These are phyloP conservation scores for Rallus crepitans DNA, from an alignment of 2,797 vertebrate genomes.

Conservation along the genomic window DNA sequence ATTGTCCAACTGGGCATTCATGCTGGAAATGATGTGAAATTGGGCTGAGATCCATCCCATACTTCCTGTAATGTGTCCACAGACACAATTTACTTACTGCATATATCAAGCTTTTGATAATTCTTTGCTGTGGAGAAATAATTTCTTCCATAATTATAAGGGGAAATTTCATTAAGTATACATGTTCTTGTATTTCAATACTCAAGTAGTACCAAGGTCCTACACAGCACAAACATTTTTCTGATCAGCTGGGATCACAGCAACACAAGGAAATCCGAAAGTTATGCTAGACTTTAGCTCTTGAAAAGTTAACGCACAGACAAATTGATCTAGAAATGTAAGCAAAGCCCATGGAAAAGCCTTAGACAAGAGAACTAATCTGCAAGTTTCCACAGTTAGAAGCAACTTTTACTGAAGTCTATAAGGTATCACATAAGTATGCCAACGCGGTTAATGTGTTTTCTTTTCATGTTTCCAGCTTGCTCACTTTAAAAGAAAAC, in stretches of 20 bases:
- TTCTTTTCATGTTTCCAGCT: conserved; percentile 10
- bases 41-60: background rate
- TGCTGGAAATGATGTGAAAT: background rate
- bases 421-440: background rate
- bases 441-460: background rate
- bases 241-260: background rate
- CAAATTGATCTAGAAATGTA: background rate
- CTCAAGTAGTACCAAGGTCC: background rate
- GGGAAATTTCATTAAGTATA: background rate
- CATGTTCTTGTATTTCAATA: background rate
- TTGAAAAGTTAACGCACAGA: background rate
- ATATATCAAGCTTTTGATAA: background rate
- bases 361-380: background rate
- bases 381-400: background rate
- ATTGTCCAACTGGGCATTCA: background rate
- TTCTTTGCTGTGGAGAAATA: background rate
- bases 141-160: background rate
- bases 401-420: background rate
- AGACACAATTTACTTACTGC: background rate
- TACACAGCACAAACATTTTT: background rate
- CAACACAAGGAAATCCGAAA: background rate
- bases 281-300: background rate
- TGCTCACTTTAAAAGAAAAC: conserved; percentile 34
- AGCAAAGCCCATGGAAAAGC: background rate
- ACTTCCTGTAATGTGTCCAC: background rate